Percentiles rank a stretch among this genome's conserved stretches.
Conservation (phyloP, 1,140 invertebrate species). For the Zaprionus nigranus region DNA sequence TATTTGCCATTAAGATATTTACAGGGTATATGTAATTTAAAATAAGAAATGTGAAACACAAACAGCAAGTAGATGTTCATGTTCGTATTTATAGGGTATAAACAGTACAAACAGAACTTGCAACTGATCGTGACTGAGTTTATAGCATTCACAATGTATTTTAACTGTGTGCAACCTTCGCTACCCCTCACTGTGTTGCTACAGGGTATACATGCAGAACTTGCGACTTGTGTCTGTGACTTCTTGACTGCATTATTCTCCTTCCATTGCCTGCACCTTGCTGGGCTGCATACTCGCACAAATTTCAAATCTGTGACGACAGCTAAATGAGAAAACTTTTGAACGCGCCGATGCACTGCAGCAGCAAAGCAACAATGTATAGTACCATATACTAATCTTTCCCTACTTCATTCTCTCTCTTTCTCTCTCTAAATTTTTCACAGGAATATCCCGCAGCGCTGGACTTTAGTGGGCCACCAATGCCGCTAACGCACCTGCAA, state of each 20-base stretch:
- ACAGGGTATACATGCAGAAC: not conserved
- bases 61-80: no score
- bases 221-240: constrained; percentile 3
- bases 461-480: constrained; percentile 75
- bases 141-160: not conserved
- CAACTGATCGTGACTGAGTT: not conserved
- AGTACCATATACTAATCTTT: constrained; percentile 11
- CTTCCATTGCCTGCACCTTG: not conserved
- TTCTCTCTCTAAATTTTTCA: not conserved
- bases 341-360: constrained; percentile 26
- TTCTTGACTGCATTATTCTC: not conserved
- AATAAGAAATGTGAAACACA: no score
- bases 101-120: no score
- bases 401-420: not conserved
- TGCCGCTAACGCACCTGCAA: constrained; percentile 76
- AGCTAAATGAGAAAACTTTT: constrained; percentile 79
- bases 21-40: not conserved
- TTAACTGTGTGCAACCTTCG: no score
- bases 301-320: constrained; percentile 64
- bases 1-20: not conserved
- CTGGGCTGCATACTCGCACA: not conserved
- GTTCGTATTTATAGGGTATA: no score
- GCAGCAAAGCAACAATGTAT: constrained; percentile 7
- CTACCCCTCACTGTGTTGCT: not conserved
- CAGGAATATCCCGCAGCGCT: constrained; percentile 80